Evolutionary conservation across 2,888 invertebrate genomes (phyloP).

Genomic region (Trichogramma evanescens): DNA sequence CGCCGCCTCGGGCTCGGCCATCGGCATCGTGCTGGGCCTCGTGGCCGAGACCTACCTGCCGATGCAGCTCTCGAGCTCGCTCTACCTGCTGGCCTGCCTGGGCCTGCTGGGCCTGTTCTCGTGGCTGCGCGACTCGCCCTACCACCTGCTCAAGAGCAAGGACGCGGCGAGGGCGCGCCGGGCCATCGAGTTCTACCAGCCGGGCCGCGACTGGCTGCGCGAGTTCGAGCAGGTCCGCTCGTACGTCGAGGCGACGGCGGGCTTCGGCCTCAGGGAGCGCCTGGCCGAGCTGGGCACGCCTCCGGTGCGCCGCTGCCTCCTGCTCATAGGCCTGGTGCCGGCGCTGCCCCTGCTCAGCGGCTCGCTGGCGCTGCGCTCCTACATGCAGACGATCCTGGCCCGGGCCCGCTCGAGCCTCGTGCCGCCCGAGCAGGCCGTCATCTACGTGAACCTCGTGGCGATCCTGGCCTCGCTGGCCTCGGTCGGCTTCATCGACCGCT

Average conservation of each 20-base stretch:
- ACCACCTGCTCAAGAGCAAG: slow-evolving; percentile 22
- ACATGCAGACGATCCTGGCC: slow-evolving; percentile 37
- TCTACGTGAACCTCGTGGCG: slow-evolving; percentile 29
- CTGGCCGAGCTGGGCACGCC: slow-evolving; percentile 2
- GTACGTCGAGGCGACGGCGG: slow-evolving; percentile 16
- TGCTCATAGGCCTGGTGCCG: slow-evolving; percentile 28
- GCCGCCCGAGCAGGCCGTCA: slow-evolving; percentile 29
- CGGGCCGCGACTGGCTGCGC: slow-evolving; percentile 12
- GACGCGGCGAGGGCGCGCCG: neutral
- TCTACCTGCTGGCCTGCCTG: slow-evolving; percentile 29
- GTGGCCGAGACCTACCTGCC: slow-evolving; percentile 33
- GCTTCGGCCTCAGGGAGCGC: slow-evolving; percentile 2
- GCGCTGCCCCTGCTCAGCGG: slow-evolving; percentile 36
- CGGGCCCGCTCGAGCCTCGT: slow-evolving; percentile 28
- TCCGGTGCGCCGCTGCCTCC: slow-evolving; percentile 26
- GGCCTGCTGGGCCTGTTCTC: slow-evolving; percentile 28
- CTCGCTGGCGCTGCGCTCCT: slow-evolving; percentile 32
- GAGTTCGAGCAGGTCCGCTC: slow-evolving; percentile 21
- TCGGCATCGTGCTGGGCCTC: slow-evolving; percentile 34
- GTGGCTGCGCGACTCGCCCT: slow-evolving; percentile 35
- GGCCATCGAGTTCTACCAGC: slow-evolving; percentile 5
- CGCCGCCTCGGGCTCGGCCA: slow-evolving; percentile 31
- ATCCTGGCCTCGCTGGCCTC: slow-evolving; percentile 28
- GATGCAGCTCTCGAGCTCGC: slow-evolving; percentile 29
- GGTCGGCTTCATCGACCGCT: slow-evolving; percentile 32